Conservation (phyloP, 2,888 invertebrate species). For the Chymomyza fuscimana region DNA sequence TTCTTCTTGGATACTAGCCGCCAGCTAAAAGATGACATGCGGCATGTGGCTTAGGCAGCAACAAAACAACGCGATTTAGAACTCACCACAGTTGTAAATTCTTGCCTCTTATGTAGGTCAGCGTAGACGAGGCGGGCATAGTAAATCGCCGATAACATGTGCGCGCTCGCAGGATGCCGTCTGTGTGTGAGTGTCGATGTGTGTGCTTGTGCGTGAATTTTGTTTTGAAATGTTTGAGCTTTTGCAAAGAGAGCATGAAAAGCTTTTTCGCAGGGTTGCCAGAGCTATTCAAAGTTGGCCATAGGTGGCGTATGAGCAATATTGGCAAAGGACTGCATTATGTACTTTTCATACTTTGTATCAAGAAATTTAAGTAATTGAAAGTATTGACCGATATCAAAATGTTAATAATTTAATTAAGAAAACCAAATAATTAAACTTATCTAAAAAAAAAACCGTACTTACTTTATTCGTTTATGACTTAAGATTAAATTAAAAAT, state of each 20-base stretch:
- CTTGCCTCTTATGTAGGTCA: constrained; percentile 31
- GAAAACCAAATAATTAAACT: no score
- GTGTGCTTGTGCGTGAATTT: constrained; percentile 40
- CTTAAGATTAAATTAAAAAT: no score
- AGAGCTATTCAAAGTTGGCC: constrained; percentile 12
- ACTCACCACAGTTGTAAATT: constrained; percentile 70
- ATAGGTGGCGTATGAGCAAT: neutral
- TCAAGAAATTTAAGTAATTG: no score
- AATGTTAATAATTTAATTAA: no score
- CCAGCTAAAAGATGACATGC: constrained; percentile 35
- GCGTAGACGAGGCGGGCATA: constrained; percentile 29
- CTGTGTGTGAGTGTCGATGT: constrained; percentile 31
- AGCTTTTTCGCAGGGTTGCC: constrained; percentile 41
- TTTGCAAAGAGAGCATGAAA: constrained; percentile 14
- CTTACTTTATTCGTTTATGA: no score
- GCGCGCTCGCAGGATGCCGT: constrained; percentile 32
- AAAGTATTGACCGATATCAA: no score
- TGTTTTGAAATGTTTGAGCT: constrained; percentile 64
- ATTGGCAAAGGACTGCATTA: neutral
- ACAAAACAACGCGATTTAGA: constrained; percentile 26
- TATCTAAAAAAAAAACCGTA: no score
- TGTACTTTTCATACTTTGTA: no score
- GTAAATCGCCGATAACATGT: constrained; percentile 42
- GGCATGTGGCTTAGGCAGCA: constrained; percentile 42
- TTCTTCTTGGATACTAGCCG: neutral